Evolutionary conservation across 1,140 invertebrate genomes (phyloP).

Genomic region (Drosophila bipectinata): DNA sequence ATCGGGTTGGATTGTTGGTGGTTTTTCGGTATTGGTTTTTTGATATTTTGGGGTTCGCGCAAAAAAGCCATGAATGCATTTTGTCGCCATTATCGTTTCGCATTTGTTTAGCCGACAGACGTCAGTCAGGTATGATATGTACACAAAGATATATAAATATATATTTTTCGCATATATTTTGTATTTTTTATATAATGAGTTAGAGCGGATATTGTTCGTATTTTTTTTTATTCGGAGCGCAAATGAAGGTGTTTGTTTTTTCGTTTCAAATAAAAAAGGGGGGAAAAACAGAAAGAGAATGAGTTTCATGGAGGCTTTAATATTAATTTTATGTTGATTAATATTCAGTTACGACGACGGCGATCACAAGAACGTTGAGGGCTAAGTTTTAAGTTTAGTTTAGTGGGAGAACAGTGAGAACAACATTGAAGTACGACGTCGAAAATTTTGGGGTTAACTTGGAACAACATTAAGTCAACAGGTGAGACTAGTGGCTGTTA

Average conservation of each 20-base stretch:
- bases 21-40: conserved; percentile 19
- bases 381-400: conserved; percentile 39
- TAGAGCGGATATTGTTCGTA: conserved; percentile 39
- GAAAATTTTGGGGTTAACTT: conserved; percentile 21
- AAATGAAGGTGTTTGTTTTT: conserved; percentile 55
- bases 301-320: conserved; percentile 63
- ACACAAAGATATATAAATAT: conserved; percentile 28
- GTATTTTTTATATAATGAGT: conserved; percentile 38
- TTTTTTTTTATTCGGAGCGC: conserved; percentile 47
- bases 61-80: conserved; percentile 82
- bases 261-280: conserved; percentile 61
- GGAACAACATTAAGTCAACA: conserved; percentile 58
- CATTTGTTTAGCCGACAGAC: conserved; percentile 75
- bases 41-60: conserved; percentile 50
- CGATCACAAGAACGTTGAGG: conserved; percentile 58
- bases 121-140: conserved; percentile 42
- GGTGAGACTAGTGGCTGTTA: conserved; percentile 36
- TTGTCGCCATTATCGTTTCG: conserved; percentile 67
- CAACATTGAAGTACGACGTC: conserved; percentile 54
- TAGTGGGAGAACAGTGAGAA: conserved; percentile 38
- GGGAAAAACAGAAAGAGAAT: conserved; percentile 73
- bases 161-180: conserved; percentile 34
- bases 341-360: conserved; percentile 50
- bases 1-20: conserved; percentile 27
- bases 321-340: conserved; percentile 35